Evolutionary conservation across 2,113 vertebrate genomes (phyloP).

Genomic region (Brachyhypopomus occidentalis): DNA sequence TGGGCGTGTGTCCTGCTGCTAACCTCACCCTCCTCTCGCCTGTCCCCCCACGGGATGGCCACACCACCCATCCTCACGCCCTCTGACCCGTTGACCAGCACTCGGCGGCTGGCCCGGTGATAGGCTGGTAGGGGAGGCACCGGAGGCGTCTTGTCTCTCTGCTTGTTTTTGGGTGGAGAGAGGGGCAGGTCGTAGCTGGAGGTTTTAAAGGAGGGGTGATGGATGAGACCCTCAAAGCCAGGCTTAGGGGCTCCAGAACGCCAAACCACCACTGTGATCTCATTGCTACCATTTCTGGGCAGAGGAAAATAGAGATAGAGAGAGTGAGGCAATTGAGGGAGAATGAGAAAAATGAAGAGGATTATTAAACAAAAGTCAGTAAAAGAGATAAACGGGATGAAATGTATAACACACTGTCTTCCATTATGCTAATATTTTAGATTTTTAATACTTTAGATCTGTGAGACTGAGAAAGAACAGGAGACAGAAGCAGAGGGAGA

Average conservation of each 20-base stretch:
- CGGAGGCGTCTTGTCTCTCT: slow-evolving; percentile 76
- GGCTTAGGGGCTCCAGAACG: slow-evolving; percentile 84
- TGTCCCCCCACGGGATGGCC: slow-evolving; percentile 67
- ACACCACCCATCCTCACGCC: slow-evolving; percentile 67
- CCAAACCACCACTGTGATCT: slow-evolving; percentile 91
- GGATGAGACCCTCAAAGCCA: slow-evolving; percentile 78
- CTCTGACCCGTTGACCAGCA: slow-evolving; percentile 75
- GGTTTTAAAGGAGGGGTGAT: slow-evolving; percentile 85
- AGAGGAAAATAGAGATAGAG: slow-evolving; percentile 14
- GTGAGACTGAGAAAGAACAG: background rate
- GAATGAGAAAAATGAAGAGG: background rate
- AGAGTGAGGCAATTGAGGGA: background rate
- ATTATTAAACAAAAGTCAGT: too few relatives aligned
- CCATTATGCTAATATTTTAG: background rate
- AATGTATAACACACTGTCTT: background rate
- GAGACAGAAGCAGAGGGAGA: background rate
- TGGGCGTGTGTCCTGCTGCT: slow-evolving; percentile 68
- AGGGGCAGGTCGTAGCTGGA: slow-evolving; percentile 77
- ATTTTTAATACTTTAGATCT: too few relatives aligned
- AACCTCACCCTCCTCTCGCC: slow-evolving; percentile 77
- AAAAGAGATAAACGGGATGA: background rate
- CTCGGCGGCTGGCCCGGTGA: slow-evolving; percentile 80
- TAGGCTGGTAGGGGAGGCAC: slow-evolving; percentile 76
- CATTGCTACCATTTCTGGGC: slow-evolving; percentile 82
- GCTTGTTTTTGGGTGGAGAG: slow-evolving; percentile 77